Evolutionary conservation across 2,797 vertebrate genomes (phyloP), one percentile per base, ranked within the genome.

Genomic region (Urosaurus nigricauda): DNA sequence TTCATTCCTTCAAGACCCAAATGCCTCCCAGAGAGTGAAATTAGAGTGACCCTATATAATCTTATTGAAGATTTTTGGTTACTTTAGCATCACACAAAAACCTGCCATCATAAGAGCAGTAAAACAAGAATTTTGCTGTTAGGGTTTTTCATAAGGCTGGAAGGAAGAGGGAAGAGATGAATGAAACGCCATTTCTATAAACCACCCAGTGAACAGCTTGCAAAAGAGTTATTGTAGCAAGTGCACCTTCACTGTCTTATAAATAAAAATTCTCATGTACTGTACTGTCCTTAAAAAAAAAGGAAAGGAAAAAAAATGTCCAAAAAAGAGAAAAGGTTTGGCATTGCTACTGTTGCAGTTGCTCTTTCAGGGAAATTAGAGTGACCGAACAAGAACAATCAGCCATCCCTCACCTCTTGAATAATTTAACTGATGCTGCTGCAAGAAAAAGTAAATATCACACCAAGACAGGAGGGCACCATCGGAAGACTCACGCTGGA

Each of bases 381-480:
- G 29, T 13, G 43, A 51, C 47, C 47, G 47, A 68, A 53, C 58
- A 81, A 53, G 63, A 71, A 74, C 73, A 70, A 88, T 77, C 71
- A 53, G 80, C 65, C 68, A 37, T 79, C 87, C 19, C 43, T 24
- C 53, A 35, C 81, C 24, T 83, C 43, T 83, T 53, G 56, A 88
- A 83, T 83, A 83, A 88, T 88, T 78, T 74, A 63, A 63, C 70
- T n/a, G 32, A 37, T 73, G 68, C 68, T 74, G 37, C 53, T 74
- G 79, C 68, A 60, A 35, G 37, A 19, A 29, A 24, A 29, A 43
- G 26, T 17, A n/a, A 58, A 24, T 58, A 35, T 26, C 65, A 58
- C 51, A 35, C 17, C 56, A 78, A 86, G 74, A 75, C 70, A 81
- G 12, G 17, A 71, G 17, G 63, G 78, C 79, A 74, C 19, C 16